Percentiles rank a stretch among this genome's conserved stretches.
Evolutionary conservation across 2,888 invertebrate genomes (phyloP).

Genomic region (Plagiodera versicolora): DNA sequence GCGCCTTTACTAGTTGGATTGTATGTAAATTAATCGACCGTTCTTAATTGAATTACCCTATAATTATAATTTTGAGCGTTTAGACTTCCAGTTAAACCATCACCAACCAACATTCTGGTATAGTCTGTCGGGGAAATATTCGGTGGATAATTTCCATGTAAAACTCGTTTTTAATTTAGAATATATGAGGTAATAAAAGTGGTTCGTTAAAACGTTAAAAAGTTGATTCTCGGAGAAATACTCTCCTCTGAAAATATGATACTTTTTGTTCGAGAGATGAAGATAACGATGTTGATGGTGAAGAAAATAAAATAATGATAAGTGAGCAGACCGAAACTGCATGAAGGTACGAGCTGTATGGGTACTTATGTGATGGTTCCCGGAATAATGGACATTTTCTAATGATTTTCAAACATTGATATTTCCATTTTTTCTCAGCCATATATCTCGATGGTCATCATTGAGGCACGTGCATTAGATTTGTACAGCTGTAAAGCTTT

Average conservation of each 20-base stretch:
- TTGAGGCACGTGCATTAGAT: too few relatives aligned
- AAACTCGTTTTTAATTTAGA: constrained; percentile 4
- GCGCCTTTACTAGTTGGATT: constrained; percentile 20
- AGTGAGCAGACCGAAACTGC: too few relatives aligned
- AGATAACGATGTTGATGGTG: not conserved
- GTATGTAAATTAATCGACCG: constrained; percentile 36
- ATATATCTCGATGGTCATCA: too few relatives aligned
- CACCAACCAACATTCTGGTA: constrained; percentile 17
- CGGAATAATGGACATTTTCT: not conserved
- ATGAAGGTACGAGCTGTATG: too few relatives aligned
- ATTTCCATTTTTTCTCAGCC: not conserved
- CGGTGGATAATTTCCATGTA: not conserved
- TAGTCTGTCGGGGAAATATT: constrained; percentile 8
- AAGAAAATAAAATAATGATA: not conserved
- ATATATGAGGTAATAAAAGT: constrained; percentile 1
- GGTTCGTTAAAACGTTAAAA: not conserved
- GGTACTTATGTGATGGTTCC: not conserved
- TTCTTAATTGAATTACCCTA: constrained; percentile 35
- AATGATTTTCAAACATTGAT: not conserved
- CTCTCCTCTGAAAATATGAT: not conserved
- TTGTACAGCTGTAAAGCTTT: too few relatives aligned
- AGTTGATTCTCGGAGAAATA: not conserved
- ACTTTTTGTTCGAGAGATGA: not conserved
- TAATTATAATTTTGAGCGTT: constrained; percentile 34
- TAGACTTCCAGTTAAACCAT: constrained; percentile 23